Percentiles rank a stretch among this genome's conserved stretches.
These are phyloP conservation scores for Carassius carassius DNA, from an alignment of 2,113 vertebrate species.

Conservation along the genomic window DNA sequence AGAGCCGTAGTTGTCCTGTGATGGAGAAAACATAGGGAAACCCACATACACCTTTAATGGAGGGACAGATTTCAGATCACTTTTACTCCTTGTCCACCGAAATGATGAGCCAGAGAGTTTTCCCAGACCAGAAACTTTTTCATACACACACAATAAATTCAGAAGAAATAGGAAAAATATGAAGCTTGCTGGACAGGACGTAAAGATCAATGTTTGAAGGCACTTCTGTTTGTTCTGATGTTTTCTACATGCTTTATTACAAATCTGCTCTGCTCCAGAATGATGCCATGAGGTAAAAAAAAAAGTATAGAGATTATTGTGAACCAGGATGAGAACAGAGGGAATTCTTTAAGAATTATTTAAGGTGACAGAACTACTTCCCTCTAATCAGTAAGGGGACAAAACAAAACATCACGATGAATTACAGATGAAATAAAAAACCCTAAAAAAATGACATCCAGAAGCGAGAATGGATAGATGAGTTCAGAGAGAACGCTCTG, in stretches of 20 bases:
- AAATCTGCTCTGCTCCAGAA: slow-evolving; percentile 2
- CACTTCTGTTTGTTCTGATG: slow-evolving; percentile 3
- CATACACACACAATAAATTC: not conserved
- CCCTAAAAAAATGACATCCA: not conserved
- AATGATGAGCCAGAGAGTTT: no score
- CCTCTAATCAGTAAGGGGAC: not conserved
- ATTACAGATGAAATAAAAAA: slow-evolving; percentile 27
- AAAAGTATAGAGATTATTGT: not conserved
- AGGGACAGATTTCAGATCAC: slow-evolving; percentile 30
- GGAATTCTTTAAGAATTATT: not conserved
- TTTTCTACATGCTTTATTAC: slow-evolving; percentile 11
- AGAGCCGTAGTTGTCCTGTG: slow-evolving; percentile 92
- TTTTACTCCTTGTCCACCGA: not conserved
- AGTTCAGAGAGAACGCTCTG: slow-evolving; percentile 22
- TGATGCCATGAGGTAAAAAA: slow-evolving; percentile 9
- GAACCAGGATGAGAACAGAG: not conserved
- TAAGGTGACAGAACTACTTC: not conserved
- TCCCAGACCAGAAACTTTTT: no score
- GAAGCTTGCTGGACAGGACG: not conserved
- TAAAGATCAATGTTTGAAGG: not conserved
- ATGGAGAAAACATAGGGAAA: slow-evolving; percentile 79
- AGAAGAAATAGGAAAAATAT: not conserved
- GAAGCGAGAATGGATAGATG: not conserved
- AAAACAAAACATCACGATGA: not conserved
- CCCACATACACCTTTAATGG: slow-evolving; percentile 39